Base-by-base conservation (phyloP, 2,113 vertebrate genomes). In the Origma solitaria region DNA sequence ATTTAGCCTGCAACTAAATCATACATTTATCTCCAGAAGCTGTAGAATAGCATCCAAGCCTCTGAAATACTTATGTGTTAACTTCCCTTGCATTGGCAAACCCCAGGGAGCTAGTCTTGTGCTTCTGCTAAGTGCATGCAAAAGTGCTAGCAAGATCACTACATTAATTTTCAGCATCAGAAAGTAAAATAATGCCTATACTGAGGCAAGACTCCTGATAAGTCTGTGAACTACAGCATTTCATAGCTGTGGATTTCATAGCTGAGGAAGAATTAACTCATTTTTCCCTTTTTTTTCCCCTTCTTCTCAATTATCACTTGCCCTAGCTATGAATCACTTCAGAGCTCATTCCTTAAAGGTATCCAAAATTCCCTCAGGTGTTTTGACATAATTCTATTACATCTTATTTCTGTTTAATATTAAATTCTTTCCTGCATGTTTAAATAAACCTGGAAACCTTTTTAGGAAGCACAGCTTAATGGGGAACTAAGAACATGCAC, bases 341-440 rank as follows among this genome's bases (percentile, higher is more conserved):
- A 96, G 96, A 97, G 82, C 95, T 96, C 82, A 81, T 96, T 96
- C 94, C 96, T 97, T 95, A 25, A 90, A 98, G 96, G 96, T 91
- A 94, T 73, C 53, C 58, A 95, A 96, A 97, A 97, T 90, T 94
- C 96, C 97, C 97, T 95, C 90, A 96, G 97, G 97, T 97, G 95
- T 96, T 97, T 95, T 97, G 97, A 97, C 97, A 94, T 82, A 80
- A 54, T 94, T 98, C 97, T 97, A 98, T 97, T 96, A 96, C 87
- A 95, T 97, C 93, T 88, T 96, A 89, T 97, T 96, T 97, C 94
- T 98, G 95, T 96, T 98, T 97, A 97, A 97, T 97, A 96, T 45
- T 92, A 95, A 97, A 90, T 88, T 76, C 75, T 95, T 95, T 93
- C 90, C 96, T 95, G 94, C 92, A 94, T 96, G 97, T 97, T 62